phyloP scores from a whole-genome alignment of 2,888 invertebrate species.

The Tanypteryx hageni region DNA sequence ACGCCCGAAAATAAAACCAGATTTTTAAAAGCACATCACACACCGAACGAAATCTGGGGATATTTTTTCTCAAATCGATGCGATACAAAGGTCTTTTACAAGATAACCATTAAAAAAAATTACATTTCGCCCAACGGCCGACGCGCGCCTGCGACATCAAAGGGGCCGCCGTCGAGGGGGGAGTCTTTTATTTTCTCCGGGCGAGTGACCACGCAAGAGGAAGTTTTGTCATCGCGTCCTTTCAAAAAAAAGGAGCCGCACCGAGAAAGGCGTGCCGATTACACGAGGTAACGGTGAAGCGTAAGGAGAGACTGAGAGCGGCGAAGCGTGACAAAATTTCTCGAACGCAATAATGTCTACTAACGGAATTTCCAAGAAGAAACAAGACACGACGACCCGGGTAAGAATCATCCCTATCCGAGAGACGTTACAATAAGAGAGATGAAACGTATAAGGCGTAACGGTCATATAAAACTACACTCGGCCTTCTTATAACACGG shows the following conservation, averaged over 20 bases:
- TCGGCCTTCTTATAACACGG: too few relatives aligned
- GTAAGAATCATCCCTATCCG: not conserved
- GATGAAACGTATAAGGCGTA: too few relatives aligned
- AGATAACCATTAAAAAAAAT: not conserved
- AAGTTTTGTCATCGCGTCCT: not conserved
- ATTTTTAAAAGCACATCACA: too few relatives aligned
- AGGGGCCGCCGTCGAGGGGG: not conserved
- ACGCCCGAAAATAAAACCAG: too few relatives aligned
- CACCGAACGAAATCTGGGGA: too few relatives aligned
- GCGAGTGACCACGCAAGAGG: not conserved
- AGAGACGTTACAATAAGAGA: too few relatives aligned
- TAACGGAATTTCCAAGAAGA: not conserved
- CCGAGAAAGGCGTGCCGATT: conserved; percentile 1
- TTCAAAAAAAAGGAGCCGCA: not conserved
- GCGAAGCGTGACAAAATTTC: not conserved
- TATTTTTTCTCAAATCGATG: too few relatives aligned
- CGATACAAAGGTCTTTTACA: not conserved
- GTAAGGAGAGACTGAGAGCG: not conserved
- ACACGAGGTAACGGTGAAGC: not conserved
- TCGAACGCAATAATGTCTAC: not conserved
- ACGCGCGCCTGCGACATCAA: not conserved
- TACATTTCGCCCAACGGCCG: not conserved
- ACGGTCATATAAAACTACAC: too few relatives aligned
- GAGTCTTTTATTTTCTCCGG: not conserved
- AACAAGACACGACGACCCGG: not conserved